phyloP scores from a whole-genome alignment of 2,797 vertebrate species.

The Dryobates pubescens region DNA sequence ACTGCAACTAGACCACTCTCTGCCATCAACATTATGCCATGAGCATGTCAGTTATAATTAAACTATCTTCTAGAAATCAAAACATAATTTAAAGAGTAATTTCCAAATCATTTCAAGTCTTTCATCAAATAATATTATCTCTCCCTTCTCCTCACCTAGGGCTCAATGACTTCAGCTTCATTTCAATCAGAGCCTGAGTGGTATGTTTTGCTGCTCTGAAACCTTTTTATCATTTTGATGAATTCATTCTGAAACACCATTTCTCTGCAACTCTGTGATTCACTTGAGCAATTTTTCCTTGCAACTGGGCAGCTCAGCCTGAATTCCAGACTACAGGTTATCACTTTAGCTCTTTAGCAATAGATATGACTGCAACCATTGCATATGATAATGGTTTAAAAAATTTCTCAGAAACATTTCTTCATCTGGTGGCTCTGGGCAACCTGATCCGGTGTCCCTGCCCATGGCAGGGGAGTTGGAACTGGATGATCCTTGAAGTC shows the following conservation, averaged over 20 bases:
- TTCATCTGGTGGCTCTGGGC: neutral
- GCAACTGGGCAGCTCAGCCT: neutral
- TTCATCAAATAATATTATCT: neutral
- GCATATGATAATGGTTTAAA: neutral
- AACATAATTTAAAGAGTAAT: constrained; percentile 14
- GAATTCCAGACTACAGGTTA: neutral
- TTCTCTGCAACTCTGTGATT: neutral
- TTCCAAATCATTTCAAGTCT: neutral
- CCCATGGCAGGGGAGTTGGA: too few relatives aligned
- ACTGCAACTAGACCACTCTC: neutral
- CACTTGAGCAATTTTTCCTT: neutral
- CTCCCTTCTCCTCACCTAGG: neutral
- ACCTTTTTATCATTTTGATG: neutral
- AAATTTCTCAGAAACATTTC: neutral
- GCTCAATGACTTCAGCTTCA: neutral
- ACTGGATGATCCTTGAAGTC: too few relatives aligned
- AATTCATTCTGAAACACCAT: neutral
- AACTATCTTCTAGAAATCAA: constrained; percentile 6
- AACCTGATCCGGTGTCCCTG: too few relatives aligned
- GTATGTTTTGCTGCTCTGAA: neutral
- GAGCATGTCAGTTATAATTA: constrained; percentile 22
- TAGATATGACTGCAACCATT: neutral
- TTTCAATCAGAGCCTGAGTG: neutral
- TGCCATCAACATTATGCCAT: neutral
- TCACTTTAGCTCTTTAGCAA: neutral